Base-by-base conservation (phyloP, 2,113 vertebrate genomes). In the Naja naja region DNA sequence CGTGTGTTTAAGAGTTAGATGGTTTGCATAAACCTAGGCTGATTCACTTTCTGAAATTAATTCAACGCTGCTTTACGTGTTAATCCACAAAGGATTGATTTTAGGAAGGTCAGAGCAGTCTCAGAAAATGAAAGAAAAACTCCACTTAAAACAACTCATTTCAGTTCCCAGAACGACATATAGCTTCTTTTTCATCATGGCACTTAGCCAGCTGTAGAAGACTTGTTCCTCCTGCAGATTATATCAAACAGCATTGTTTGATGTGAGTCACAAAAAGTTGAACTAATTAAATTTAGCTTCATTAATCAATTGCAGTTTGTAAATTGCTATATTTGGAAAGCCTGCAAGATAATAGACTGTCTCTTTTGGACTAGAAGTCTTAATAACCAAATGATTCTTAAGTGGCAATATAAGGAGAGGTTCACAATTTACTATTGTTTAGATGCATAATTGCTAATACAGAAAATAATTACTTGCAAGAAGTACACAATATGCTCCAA, bases 1-100 rank as follows among this genome's bases (percentile, higher is more conserved):
- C 96, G 97, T 97, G 97, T 98, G 95, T 98, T 98, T 96, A 96
- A 97, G 97, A 97, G 97, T 97, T 94, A 97, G 97, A 97, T 97
- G 98, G 98, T 98, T 97, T 98, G 97, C 98, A 97, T 96, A 96
- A 98, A 98, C 97, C 96, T 93, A 49, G 95, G 95, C 98, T 98
- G 97, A 98, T 98, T 98, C 98, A 95, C 97, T 98, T 98, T 98
- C 98, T 98, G 97, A 98, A 98, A 98, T 98, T 98, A 98, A 98
- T 98, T 98, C 98, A 95, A 98, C 95, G 95, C 97, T 98, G 97
- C 97, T 98, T 98, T 98, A 98, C 98, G 98, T 98, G 98, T 97
- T 98, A 98, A 99, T 98, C 98, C 98, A 88, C 96, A 95, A 95
- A 96, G 97, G 98, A 98, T 98, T 98, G 97, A 98, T 98, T 97